These are phyloP conservation scores for Strigamia crassipes DNA, from an alignment of 2,888 invertebrate genomes.

Conservation along the genomic window DNA sequence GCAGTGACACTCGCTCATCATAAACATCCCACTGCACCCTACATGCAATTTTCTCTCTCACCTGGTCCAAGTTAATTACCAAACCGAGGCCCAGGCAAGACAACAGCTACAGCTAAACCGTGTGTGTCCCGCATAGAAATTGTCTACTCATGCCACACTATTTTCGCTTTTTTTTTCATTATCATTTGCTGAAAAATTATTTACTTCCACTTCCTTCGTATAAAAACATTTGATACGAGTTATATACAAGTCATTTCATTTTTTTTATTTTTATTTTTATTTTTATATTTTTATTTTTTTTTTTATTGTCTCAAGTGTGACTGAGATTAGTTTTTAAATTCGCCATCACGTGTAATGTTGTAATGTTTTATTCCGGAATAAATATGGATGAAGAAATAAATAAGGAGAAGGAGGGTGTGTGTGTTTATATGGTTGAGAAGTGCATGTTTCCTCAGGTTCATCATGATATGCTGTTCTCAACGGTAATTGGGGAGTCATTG, in stretches of 20 bases:
- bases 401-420: background rate
- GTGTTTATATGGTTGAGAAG: background rate
- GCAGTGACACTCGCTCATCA: constrained; percentile 42
- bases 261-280: background rate
- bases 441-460: background rate
- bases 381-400: constrained; percentile 16
- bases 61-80: constrained; percentile 40
- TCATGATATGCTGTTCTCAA: background rate
- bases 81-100: background rate
- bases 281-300: too few relatives aligned
- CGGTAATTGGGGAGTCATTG: constrained; percentile 1
- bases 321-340: background rate
- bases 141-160: constrained; percentile 3
- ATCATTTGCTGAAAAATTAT: background rate
- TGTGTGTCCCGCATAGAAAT: constrained; percentile 42
- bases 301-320: background rate
- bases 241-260: background rate
- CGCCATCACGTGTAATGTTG: background rate
- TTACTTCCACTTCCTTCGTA: background rate
- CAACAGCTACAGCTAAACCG: background rate
- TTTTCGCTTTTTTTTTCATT: background rate
- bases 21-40: constrained; percentile 41
- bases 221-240: background rate
- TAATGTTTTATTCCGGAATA: background rate
- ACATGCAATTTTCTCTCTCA: constrained; percentile 38